phyloP scores from a whole-genome alignment of 2,113 vertebrate species.

The Sakesphorus luctuosus region DNA sequence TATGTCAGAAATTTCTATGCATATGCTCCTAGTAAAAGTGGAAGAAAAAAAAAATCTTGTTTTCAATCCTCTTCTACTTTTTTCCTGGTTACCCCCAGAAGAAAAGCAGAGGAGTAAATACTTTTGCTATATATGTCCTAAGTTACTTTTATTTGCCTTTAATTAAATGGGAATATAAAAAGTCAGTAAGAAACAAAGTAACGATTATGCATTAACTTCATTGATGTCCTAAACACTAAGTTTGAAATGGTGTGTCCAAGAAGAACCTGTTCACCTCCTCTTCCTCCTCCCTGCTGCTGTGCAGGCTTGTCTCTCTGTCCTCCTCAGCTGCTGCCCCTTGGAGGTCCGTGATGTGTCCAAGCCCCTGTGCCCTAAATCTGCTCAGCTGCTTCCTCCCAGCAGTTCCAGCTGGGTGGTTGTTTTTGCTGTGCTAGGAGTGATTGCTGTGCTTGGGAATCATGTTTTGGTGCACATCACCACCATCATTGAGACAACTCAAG shows the following conservation, averaged over 20 bases:
- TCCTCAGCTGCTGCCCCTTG: background rate
- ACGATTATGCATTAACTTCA: background rate
- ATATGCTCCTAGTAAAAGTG: background rate
- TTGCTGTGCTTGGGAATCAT: background rate
- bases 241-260: background rate
- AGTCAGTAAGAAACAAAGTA: background rate
- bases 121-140: background rate
- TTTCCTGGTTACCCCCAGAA: background rate
- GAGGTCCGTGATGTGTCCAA: background rate
- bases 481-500: background rate
- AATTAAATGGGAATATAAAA: background rate
- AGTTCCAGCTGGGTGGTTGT: background rate
- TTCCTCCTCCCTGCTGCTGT: background rate
- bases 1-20: background rate
- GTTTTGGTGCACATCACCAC: background rate
- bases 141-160: background rate
- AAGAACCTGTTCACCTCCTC: background rate
- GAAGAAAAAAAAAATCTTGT: background rate
- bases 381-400: background rate
- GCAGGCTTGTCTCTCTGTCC: background rate
- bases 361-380: background rate
- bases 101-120: background rate
- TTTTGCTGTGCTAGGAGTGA: background rate
- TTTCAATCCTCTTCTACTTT: background rate
- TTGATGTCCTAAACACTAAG: background rate